Conservation (phyloP, 2,888 invertebrate genomes). For the Lydus trimaculatus region DNA sequence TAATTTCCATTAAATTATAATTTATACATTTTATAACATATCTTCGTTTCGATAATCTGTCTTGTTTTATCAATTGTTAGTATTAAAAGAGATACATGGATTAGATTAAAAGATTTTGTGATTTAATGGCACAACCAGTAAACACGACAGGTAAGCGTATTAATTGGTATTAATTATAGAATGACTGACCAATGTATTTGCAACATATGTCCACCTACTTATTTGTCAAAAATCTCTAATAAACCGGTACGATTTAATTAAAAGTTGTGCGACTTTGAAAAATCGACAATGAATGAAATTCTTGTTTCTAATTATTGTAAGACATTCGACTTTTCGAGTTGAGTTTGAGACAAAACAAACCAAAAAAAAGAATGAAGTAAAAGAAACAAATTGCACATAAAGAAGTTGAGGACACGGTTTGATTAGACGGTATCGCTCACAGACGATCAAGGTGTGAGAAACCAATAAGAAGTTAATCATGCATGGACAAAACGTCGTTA, state of each 20-base stretch:
- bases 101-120: slow-evolving; percentile 8
- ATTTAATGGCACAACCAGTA: slow-evolving; percentile 14
- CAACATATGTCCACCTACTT: slow-evolving; percentile 38
- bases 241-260: slow-evolving; percentile 6
- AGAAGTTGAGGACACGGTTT: slow-evolving; percentile 46
- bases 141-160: slow-evolving; percentile 37
- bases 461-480: slow-evolving; percentile 52
- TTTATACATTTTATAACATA: slow-evolving; percentile 7
- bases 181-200: slow-evolving; percentile 32
- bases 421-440: slow-evolving; percentile 42
- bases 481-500: slow-evolving; percentile 48
- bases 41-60: slow-evolving; percentile 3
- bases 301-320: slow-evolving; percentile 17
- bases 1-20: slow-evolving; percentile 5
- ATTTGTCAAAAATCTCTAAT: slow-evolving; percentile 32
- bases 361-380: slow-evolving; percentile 18
- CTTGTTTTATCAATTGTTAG: slow-evolving; percentile 13
- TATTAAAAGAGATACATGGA: not conserved
- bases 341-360: slow-evolving; percentile 37
- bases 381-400: slow-evolving; percentile 43
- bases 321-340: slow-evolving; percentile 5
- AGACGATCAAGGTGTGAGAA: slow-evolving; percentile 51
- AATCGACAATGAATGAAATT: not conserved
- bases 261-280: not conserved
- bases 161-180: slow-evolving; percentile 40